Evolutionary conservation across 2,113 vertebrate species (phyloP).

Genomic region (Lepus europaeus): DNA sequence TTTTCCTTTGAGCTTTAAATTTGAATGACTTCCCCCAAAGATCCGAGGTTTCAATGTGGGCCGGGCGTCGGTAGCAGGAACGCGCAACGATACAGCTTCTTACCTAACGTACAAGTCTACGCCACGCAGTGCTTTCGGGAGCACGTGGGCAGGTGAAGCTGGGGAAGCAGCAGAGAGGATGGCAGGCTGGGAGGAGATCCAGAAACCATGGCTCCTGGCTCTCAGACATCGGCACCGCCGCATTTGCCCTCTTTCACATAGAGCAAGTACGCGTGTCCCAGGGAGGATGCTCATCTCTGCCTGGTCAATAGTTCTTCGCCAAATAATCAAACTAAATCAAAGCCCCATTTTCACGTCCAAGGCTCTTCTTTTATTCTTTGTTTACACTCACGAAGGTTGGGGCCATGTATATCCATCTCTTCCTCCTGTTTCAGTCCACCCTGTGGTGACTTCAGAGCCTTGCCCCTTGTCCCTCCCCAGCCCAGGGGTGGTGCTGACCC

Average conservation of each 20-base stretch:
- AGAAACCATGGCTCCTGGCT: not conserved
- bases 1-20: conserved; percentile 63
- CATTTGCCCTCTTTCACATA: not conserved
- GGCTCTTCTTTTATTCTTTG: not conserved
- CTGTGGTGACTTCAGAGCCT: not conserved
- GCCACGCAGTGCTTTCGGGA: not conserved
- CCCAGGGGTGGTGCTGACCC: not conserved
- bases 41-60: conserved; percentile 47
- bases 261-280: not conserved
- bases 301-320: not conserved
- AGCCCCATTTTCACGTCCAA: not conserved
- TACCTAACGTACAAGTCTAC: not conserved
- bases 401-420: not conserved
- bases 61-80: conserved; percentile 31
- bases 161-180: not conserved
- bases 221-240: not conserved
- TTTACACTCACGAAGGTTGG: not conserved
- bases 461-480: not conserved
- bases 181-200: not conserved
- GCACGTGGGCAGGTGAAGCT: conserved; percentile 24
- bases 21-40: conserved; percentile 24
- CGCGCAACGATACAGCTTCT: conserved; percentile 42
- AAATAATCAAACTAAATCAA: conserved; percentile 32
- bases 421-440: not conserved
- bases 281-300: not conserved